These are phyloP conservation scores for Phytoseiulus persimilis DNA, from an alignment of 2,888 invertebrate species.

Conservation along the genomic window DNA sequence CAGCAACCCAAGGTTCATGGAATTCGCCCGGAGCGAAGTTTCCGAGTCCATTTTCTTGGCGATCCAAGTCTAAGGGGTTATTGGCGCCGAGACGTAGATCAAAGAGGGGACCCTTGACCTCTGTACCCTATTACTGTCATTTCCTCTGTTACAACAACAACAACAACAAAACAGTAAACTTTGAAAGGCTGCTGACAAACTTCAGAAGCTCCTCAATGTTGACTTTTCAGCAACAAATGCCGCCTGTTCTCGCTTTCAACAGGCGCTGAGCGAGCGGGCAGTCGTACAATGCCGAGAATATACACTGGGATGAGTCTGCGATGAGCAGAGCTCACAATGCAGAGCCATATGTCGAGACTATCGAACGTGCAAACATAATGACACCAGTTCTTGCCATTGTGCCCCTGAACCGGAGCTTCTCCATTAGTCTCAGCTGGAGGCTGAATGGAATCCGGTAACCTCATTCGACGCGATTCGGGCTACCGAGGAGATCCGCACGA, in stretches of 20 bases:
- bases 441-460: background rate
- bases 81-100: background rate
- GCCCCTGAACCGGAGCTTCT: background rate
- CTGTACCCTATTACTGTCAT: background rate
- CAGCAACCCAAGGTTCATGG: background rate
- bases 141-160: background rate
- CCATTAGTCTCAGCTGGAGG: constrained; percentile 5
- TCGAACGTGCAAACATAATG: constrained; percentile 5
- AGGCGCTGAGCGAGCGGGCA: background rate
- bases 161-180: background rate
- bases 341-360: background rate
- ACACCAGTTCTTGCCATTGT: background rate
- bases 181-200: background rate
- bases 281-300: background rate
- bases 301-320: background rate
- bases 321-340: background rate
- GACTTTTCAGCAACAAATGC: background rate
- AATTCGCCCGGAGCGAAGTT: background rate
- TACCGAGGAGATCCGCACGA: too few relatives aligned
- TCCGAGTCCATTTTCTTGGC: background rate
- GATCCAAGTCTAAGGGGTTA: background rate
- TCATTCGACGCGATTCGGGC: background rate
- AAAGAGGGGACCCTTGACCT: background rate
- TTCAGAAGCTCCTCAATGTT: background rate
- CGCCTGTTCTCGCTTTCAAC: background rate